Evolutionary conservation across 92 coral and sea anemone species (phyloP).

Genomic region (Palythoa caribaeorum): DNA sequence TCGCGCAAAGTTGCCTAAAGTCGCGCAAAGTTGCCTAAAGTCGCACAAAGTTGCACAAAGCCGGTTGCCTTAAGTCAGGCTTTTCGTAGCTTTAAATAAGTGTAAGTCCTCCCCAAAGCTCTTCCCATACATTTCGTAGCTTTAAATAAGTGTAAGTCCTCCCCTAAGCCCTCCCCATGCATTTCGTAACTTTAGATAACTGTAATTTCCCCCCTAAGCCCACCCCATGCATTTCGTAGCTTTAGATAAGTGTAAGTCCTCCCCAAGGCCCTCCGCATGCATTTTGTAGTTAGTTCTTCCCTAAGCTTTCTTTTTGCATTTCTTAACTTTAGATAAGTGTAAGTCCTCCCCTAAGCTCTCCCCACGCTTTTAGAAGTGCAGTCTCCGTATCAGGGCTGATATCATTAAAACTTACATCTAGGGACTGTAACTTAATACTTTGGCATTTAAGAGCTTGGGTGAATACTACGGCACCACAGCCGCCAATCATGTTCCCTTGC

Average conservation of each 20-base stretch:
- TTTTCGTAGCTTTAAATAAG: neutral
- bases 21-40: no score
- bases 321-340: neutral
- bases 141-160: constrained; percentile 11
- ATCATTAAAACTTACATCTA: constrained; percentile 11
- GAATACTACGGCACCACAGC: constrained; percentile 8
- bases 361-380: constrained; percentile 27
- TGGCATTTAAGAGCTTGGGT: constrained; percentile 8
- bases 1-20: no score
- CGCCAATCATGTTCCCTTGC: constrained; percentile 11
- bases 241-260: no score
- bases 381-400: constrained; percentile 1
- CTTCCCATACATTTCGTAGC: neutral
- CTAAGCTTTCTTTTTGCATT: no score
- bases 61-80: no score
- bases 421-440: neutral
- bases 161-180: neutral
- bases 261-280: no score
- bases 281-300: no score
- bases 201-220: no score
- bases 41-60: no score
- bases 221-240: no score
- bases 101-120: no score
- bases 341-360: constrained; percentile 7
- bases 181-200: no score